Base-by-base conservation (phyloP, 2,113 vertebrate species). In the Sorex araneus region DNA sequence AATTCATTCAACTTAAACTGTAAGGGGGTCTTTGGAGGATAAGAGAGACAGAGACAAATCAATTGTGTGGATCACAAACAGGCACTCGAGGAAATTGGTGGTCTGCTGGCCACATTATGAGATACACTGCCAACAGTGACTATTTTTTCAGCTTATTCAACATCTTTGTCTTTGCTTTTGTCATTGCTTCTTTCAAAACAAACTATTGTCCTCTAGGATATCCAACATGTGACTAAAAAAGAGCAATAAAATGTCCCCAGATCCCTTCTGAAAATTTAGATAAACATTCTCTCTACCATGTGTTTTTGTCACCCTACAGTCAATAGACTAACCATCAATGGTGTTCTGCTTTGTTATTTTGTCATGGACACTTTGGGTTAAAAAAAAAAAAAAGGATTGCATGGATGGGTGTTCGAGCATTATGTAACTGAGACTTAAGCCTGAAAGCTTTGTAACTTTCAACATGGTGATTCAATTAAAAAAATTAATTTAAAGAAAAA, bases 211-310 rank as follows among this genome's bases (percentile, higher is more conserved):
- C 85, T 27, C 75, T 85, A 82, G 81, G 36, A 73, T 43, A 19
- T 80, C 85, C 71, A 32, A 43, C 54, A 83, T 91, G 94, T 89
- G 84, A 92, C 32, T 93, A 95, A 96, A 96, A 40, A 60, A 60
- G 18, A 60, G 73, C 76, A 91, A 83, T 84, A 93, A n/a, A 71
- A 91, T 94, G 69, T 95, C 36, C 70, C 93, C 89, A 94, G 92
- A 92, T 83, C 73, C 71, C 87, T 95, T 85, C 87, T 97, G 83
- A 0, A 0, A 67, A 84, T 47, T 96, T 19, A 11, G 88, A 36
- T 70, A 89, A 95, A 78, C 30, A 82, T 71, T 89, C 89, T 30
- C 1, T 86, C 94, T 86, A 64, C 78, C 79, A 71, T 64, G 4
- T 32, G 0, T 0, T 87, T 90, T 76, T 89, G 89, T 92, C 70